Conservation (phyloP, 2,888 invertebrate species). For the Polydrusus cervinus region DNA sequence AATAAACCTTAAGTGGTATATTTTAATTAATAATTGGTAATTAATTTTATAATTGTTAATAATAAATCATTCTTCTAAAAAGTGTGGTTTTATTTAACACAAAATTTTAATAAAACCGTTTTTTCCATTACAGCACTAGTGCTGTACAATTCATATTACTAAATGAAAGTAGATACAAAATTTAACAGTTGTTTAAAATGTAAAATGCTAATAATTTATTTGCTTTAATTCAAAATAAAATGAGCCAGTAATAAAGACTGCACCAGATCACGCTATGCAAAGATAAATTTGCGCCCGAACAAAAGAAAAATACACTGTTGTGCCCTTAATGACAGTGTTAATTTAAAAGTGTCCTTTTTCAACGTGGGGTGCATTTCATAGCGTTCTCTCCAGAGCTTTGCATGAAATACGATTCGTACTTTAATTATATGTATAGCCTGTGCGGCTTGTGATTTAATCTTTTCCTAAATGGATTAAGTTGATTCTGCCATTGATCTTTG, state of each 20-base stretch:
- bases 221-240: background rate
- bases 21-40: too few relatives aligned
- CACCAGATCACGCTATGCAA: slow-evolving; percentile 28
- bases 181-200: too few relatives aligned
- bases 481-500: slow-evolving; percentile 61
- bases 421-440: slow-evolving; percentile 58
- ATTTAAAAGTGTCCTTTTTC: slow-evolving; percentile 63
- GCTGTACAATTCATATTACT: too few relatives aligned
- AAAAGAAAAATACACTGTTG: slow-evolving; percentile 56
- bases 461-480: slow-evolving; percentile 62
- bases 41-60: too few relatives aligned
- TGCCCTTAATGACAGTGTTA: slow-evolving; percentile 61
- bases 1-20: too few relatives aligned
- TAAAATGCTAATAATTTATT: background rate
- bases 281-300: slow-evolving; percentile 36
- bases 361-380: slow-evolving; percentile 62
- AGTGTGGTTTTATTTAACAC: too few relatives aligned
- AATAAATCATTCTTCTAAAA: too few relatives aligned
- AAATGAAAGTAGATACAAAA: too few relatives aligned
- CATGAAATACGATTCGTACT: slow-evolving; percentile 61
- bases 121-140: too few relatives aligned
- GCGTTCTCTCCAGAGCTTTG: slow-evolving; percentile 61
- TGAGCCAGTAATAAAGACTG: background rate
- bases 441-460: slow-evolving; percentile 64
- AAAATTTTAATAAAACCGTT: too few relatives aligned